Conservation (phyloP, 1,140 invertebrate genomes). For the Caerostris darwini region DNA sequence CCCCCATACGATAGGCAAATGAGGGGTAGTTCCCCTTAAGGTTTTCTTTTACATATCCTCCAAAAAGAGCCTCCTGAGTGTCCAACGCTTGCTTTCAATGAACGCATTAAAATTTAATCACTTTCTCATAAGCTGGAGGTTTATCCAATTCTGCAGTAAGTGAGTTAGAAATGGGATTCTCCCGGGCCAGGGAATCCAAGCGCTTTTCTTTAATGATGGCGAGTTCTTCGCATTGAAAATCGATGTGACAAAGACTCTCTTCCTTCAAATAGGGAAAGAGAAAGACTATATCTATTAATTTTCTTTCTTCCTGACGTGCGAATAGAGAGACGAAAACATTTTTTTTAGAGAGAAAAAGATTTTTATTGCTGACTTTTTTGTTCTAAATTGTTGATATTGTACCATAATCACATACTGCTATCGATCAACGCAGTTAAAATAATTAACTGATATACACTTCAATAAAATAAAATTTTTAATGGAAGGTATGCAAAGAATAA, state of each 20-base stretch:
- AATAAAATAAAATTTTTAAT: no score
- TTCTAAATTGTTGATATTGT: not conserved
- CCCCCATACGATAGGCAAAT: no score
- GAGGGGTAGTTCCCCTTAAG: no score
- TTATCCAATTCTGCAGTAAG: conserved; percentile 36
- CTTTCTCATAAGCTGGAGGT: conserved; percentile 44
- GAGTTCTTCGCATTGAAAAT: conserved; percentile 69
- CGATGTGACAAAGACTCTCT: conserved; percentile 64
- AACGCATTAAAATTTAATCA: conserved; percentile 73
- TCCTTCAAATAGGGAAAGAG: not conserved
- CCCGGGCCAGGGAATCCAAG: not conserved
- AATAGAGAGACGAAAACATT: conserved; percentile 24
- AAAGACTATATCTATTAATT: conserved; percentile 62
- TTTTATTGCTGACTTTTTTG: not conserved
- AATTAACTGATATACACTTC: no score
- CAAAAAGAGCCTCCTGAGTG: conserved; percentile 17
- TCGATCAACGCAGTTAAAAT: no score
- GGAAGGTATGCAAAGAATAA: no score
- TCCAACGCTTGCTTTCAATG: not conserved
- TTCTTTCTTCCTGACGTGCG: not conserved
- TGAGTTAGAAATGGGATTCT: conserved; percentile 8
- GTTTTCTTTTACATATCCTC: no score
- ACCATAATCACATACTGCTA: not conserved
- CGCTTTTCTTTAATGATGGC: conserved; percentile 57
- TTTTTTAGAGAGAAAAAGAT: not conserved